A percentile compares a stretch with the other conserved stretches of the same genome.
Conservation (phyloP, 2,888 invertebrate species). For the Syrphus vitripennis region DNA sequence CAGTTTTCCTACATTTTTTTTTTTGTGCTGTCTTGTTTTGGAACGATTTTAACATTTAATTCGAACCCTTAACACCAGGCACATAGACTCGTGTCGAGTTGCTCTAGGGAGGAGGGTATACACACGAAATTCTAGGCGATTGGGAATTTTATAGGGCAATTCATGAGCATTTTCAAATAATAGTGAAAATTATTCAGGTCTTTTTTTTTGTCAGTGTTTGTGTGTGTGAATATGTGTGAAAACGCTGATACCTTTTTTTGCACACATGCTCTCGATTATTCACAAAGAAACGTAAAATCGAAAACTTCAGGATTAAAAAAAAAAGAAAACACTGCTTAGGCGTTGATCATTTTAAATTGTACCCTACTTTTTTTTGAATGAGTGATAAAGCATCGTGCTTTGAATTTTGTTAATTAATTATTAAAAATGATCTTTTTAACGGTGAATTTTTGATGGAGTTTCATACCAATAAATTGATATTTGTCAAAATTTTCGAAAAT, state of each 20-base stretch:
- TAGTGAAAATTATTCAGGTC: constrained; percentile 51
- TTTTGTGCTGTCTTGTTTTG: not conserved
- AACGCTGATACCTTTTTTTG: not conserved
- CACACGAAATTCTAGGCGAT: constrained; percentile 10
- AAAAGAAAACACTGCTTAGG: not conserved
- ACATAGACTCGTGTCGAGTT: not conserved
- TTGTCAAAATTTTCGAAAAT: too few species aligned
- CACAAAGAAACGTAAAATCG: constrained; percentile 17
- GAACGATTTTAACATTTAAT: constrained; percentile 37
- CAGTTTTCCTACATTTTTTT: constrained; percentile 25
- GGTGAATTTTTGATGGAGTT: too few species aligned
- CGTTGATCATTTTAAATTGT: not conserved
- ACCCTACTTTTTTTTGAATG: not conserved
- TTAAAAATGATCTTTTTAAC: too few species aligned
- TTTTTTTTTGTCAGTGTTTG: not conserved
- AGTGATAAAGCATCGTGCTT: too few species aligned
- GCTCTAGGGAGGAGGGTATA: not conserved
- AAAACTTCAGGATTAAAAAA: not conserved
- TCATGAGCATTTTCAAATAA: constrained; percentile 52
- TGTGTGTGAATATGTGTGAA: not conserved
- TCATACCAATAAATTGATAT: too few species aligned
- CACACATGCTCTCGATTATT: constrained; percentile 53
- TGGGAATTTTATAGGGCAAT: constrained; percentile 29
- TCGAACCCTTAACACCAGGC: constrained; percentile 14
- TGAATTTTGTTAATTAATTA: too few species aligned